Evolutionary conservation across 2,797 vertebrate genomes (phyloP), one percentile per base, ranked within the genome.

Genomic region (Epinephelus coioides): DNA sequence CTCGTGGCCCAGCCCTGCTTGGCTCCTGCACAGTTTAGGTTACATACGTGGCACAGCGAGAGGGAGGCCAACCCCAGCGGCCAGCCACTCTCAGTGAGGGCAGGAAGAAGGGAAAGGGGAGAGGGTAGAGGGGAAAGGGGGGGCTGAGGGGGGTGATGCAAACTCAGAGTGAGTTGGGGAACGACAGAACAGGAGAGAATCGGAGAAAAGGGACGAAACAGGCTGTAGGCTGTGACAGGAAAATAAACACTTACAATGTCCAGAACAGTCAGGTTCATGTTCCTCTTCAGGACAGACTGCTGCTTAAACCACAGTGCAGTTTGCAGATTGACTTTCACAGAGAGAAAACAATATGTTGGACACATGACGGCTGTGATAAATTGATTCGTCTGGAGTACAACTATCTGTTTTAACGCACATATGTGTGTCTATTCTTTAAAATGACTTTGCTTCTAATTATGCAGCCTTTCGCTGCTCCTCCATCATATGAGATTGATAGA

Each of bases 31-130:
- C 82, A 89, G 89, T 90, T 91, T 89, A 81, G 84, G 85, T 91
- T 90, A 89, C 89, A 92, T 85, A 87, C 87, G 78, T 91, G 89
- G 89, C 89, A 90, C 76, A 80, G 73, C 0, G 17, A 81, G 69
- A 78, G 81, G 63, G 78, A 78, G 79, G 75, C 84, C 69, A 79
- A 66, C 60, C 59, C 83, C 68, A 71, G 71, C 27, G 44, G 81
- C 75, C 72, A 89, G 85, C 55, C 21, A 34, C 40, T 3, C 62
- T 71, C 55, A n/a, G 64, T 25, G 63, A 61, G 72, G 59, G 70
- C 23, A 47, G 62, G 73, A 75, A 13, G 15, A 30, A 53, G 68
- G 46, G 40, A 14, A 34, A n/a, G 57, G 53, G 13, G 23, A 19
- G 49, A 13, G 61, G 27, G 34, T 34, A 34, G 34, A 34, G 7